phyloP scores from a whole-genome alignment of 2,113 vertebrate species.

The Bujurquina vittata region DNA sequence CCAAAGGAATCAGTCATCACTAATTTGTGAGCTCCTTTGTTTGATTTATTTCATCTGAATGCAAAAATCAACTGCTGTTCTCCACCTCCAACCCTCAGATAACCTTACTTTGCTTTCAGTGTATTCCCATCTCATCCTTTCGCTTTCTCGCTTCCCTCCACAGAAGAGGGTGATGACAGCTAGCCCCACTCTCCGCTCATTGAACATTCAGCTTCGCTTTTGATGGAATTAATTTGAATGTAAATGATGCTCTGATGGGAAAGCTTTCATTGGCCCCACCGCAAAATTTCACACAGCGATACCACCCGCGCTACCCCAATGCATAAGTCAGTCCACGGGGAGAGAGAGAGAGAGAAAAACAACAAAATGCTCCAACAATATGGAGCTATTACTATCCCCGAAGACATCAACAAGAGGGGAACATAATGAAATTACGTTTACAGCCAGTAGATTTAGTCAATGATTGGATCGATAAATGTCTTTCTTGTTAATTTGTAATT shows the following conservation, averaged over 20 bases:
- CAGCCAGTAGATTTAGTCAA: slow-evolving; percentile 37
- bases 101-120: slow-evolving; percentile 8
- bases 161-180: slow-evolving; percentile 46
- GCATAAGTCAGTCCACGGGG: slow-evolving; percentile 20
- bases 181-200: slow-evolving; percentile 52
- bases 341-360: slow-evolving; percentile 1
- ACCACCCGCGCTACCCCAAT: slow-evolving; percentile 1
- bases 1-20: neutral
- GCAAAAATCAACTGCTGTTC: slow-evolving; percentile 1
- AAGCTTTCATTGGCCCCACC: slow-evolving; percentile 47
- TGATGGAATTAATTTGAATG: slow-evolving; percentile 79
- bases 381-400: slow-evolving; percentile 22
- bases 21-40: slow-evolving; percentile 12
- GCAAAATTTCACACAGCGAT: slow-evolving; percentile 21
- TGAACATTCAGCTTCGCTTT: slow-evolving; percentile 69
- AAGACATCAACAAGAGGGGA: slow-evolving; percentile 36
- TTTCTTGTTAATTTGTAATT: slow-evolving; percentile 46
- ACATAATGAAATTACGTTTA: slow-evolving; percentile 53
- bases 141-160: slow-evolving; percentile 19
- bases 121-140: neutral
- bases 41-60: slow-evolving; percentile 6
- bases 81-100: slow-evolving; percentile 8
- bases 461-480: slow-evolving; percentile 54
- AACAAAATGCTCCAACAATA: slow-evolving; percentile 21
- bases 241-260: slow-evolving; percentile 68